Base-by-base conservation (phyloP, 2,888 invertebrate genomes). In the Nomada goodeniana region DNA sequence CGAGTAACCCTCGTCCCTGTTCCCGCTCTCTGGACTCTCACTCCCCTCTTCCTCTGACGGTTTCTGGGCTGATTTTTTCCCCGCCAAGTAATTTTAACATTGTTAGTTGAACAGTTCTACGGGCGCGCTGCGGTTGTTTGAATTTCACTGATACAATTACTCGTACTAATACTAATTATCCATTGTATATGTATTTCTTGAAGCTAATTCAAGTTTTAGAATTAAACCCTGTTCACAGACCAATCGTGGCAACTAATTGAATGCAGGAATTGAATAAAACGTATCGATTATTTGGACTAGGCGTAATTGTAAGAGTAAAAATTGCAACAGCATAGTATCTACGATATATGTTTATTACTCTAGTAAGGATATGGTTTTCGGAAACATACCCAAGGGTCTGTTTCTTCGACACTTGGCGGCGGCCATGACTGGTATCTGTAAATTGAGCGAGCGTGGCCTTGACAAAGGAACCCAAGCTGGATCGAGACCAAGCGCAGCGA, bases 1-100 rank as follows among this genome's bases (percentile, higher is more conserved):
- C 80, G 97, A 97, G 93, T 97, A 97, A 23, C 97, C 97, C 92
- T 97, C 97, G 94, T 97, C 97, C 87, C 97, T 95, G 86, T 96
- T 96, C 59, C 96, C 96, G 89, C 96, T 96, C 90, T 96, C 96
- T 0, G 96, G 96, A 81, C 96, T 96, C 92, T 97, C 96, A 86
- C 96, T 96, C 18, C 96, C 96, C 44, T 96, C 96, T 89, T 96
- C 96, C 81, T 96, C 96, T 75, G 95, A 96, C 77, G 96, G 96
- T 78, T 93, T 93, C 90, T 95, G 95, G 70, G 94, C 94, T 94
- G 87, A 74, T 91, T 89, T 20, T 44, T 23, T 36, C 7, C 2
- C 20, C 20, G 4, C 5, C 11, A 57, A 69, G 13, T 59, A 10
- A 59, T 7, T 44, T 69, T 15, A 9, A 20, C 20, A 5, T 67